These are phyloP conservation scores for Lepilemur septentrionalis DNA, from an alignment of 2,797 vertebrate genomes.

Conservation along the genomic window DNA sequence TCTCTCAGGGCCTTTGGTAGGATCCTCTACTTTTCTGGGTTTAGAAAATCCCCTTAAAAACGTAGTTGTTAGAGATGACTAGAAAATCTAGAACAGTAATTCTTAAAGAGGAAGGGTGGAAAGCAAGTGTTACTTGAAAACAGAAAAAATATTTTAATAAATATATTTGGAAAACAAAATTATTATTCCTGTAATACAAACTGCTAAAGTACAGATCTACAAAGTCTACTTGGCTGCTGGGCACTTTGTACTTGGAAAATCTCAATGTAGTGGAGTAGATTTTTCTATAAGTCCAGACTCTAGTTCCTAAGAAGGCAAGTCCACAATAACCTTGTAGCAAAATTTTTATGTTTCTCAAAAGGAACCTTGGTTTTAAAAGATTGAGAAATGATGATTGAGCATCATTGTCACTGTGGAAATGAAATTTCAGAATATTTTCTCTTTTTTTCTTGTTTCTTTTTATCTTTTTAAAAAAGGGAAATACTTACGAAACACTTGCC, in stretches of 20 bases:
- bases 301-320: neutral
- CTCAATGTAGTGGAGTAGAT: neutral
- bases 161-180: neutral
- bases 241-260: neutral
- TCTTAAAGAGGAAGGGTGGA: neutral
- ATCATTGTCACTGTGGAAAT: neutral
- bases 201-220: neutral
- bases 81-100: neutral
- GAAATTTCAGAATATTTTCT: neutral
- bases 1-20: neutral
- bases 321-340: neutral
- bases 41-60: neutral
- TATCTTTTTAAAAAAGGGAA: neutral
- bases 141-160: neutral
- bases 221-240: neutral
- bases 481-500: neutral
- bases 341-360: slow-evolving; percentile 13
- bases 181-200: neutral
- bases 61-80: neutral
- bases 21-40: neutral
- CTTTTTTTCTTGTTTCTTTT: neutral
- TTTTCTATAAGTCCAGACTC: neutral
- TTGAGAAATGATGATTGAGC: neutral
- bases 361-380: neutral
- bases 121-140: neutral